phyloP scores from a whole-genome alignment of 2,888 invertebrate genomes.

The Bhutanitis thaidina region DNA sequence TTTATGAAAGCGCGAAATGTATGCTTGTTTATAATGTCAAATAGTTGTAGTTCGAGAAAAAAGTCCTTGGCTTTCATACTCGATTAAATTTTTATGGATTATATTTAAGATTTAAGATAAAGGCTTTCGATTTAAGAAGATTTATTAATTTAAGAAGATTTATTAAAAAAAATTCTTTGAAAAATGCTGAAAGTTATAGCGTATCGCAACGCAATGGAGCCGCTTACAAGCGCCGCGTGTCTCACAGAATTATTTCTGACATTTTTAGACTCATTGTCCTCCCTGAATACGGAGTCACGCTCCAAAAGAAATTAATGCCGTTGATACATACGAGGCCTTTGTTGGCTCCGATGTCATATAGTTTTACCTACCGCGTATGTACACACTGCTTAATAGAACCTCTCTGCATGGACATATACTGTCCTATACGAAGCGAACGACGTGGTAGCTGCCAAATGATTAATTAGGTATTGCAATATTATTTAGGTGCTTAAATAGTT shows the following conservation, averaged over 20 bases:
- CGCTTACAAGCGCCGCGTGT: slow-evolving; percentile 48
- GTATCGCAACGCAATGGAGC: slow-evolving; percentile 41
- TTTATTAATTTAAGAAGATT: no score
- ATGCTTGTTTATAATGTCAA: no score
- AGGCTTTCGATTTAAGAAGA: no score
- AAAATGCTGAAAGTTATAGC: slow-evolving; percentile 8
- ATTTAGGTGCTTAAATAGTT: neutral
- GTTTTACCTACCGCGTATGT: slow-evolving; percentile 23
- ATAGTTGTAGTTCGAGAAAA: no score
- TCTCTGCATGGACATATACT: neutral
- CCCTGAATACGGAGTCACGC: slow-evolving; percentile 68
- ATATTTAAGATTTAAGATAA: no score
- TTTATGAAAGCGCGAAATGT: no score
- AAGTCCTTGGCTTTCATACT: no score
- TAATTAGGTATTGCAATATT: neutral
- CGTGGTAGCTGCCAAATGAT: neutral
- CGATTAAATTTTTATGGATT: no score
- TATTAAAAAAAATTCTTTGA: neutral
- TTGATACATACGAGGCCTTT: slow-evolving; percentile 46
- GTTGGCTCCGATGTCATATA: slow-evolving; percentile 35
- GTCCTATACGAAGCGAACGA: neutral
- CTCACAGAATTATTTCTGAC: slow-evolving; percentile 77
- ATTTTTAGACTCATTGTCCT: slow-evolving; percentile 76
- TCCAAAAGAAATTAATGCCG: slow-evolving; percentile 76
- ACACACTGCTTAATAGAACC: neutral